Percentiles rank a stretch among this genome's conserved stretches.
Conservation (phyloP, 2,113 vertebrate species). For the Garra rufa region DNA sequence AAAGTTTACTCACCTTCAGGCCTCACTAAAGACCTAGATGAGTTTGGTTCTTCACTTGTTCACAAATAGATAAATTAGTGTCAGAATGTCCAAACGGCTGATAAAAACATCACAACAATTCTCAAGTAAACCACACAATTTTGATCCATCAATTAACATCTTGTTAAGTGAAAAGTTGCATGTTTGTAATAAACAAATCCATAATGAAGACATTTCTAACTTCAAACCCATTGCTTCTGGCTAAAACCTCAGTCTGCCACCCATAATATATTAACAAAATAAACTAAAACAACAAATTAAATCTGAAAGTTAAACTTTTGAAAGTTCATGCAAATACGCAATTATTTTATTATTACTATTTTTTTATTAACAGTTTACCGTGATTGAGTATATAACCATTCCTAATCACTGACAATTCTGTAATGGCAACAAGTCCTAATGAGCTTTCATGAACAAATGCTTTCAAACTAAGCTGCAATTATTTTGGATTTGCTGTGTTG, state of each 20-base stretch:
- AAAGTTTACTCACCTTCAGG: too few relatives aligned
- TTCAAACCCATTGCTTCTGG: too few relatives aligned
- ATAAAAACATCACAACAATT: too few relatives aligned
- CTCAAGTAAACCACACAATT: too few relatives aligned
- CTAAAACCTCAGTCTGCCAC: too few relatives aligned
- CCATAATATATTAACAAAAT: not conserved
- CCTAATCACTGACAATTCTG: not conserved
- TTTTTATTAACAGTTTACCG: not conserved
- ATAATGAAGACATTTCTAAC: too few relatives aligned
- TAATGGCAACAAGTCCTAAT: not conserved
- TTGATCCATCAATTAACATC: too few relatives aligned
- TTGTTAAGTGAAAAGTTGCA: too few relatives aligned
- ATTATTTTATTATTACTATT: not conserved
- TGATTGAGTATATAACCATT: not conserved
- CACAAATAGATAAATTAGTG: too few relatives aligned
- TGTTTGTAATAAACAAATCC: too few relatives aligned
- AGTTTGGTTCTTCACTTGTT: too few relatives aligned
- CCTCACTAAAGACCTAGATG: not conserved
- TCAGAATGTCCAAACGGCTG: too few relatives aligned
- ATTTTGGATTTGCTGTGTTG: not conserved
- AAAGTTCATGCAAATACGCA: not conserved
- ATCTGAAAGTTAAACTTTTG: not conserved
- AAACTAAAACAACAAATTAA: not conserved
- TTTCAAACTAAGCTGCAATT: not conserved
- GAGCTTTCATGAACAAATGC: not conserved